Evolutionary conservation across 2,797 vertebrate species (phyloP).

Genomic region (Lutjanus argentimaculatus): DNA sequence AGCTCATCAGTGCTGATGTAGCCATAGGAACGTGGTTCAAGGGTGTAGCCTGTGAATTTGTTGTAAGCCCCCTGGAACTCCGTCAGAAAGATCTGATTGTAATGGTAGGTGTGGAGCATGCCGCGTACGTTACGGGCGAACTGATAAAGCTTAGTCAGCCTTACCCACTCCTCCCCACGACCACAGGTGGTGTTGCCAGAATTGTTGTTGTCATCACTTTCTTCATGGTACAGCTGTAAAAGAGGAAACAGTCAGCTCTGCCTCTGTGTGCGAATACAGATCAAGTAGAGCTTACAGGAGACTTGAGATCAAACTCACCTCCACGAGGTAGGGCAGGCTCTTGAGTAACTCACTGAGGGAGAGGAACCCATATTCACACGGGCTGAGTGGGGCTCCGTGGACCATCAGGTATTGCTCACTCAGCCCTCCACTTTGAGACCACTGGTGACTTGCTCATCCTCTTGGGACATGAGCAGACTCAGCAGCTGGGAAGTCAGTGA

Average conservation of each 20-base stretch:
- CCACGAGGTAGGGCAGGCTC: slow-evolving; percentile 95
- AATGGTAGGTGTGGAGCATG: slow-evolving; percentile 97
- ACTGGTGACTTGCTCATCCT: slow-evolving; percentile 77
- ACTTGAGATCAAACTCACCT: slow-evolving; percentile 81
- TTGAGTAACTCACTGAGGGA: slow-evolving; percentile 95
- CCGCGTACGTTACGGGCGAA: slow-evolving; percentile 94
- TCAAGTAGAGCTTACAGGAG: no score
- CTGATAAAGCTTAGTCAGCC: slow-evolving; percentile 93
- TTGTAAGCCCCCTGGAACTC: slow-evolving; percentile 93
- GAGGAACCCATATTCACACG: slow-evolving; percentile 98
- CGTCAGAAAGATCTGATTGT: slow-evolving; percentile 97
- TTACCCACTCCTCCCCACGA: slow-evolving; percentile 87
- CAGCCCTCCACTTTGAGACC: slow-evolving; percentile 89
- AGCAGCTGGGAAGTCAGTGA: slow-evolving; percentile 93
- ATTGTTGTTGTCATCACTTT: slow-evolving; percentile 50
- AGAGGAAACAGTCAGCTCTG: not conserved
- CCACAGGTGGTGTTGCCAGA: slow-evolving; percentile 23
- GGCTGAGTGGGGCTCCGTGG: slow-evolving; percentile 89
- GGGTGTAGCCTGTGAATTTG: slow-evolving; percentile 91
- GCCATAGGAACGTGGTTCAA: slow-evolving; percentile 91
- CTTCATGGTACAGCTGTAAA: slow-evolving; percentile 88
- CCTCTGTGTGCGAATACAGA: not conserved
- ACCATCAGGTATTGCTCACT: slow-evolving; percentile 86
- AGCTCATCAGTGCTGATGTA: slow-evolving; percentile 92
- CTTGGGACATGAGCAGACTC: slow-evolving; percentile 94